Evolutionary conservation across 2,113 vertebrate genomes (phyloP).

Genomic region (Grus americana): DNA sequence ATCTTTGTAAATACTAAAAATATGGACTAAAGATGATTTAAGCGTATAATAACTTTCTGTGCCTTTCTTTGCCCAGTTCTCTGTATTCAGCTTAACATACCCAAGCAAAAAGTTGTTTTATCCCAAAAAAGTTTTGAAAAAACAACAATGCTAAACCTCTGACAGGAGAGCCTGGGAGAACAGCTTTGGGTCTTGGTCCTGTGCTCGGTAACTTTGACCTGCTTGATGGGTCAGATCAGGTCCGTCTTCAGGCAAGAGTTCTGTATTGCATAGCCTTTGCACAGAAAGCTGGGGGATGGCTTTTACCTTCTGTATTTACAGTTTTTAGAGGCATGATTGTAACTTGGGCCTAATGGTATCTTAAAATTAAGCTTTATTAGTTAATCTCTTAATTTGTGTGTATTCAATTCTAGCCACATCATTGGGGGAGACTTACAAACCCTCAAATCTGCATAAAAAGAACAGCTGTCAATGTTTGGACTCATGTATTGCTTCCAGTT

Average conservation of each 20-base stretch:
- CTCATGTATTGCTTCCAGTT: rapidly evolving
- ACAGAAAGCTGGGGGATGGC: not conserved
- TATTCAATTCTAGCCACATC: not conserved
- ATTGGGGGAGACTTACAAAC: not conserved
- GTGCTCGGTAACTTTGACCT: not conserved
- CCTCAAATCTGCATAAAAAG: rapidly evolving
- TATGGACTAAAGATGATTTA: not conserved
- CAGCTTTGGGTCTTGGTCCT: not conserved
- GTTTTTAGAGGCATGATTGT: rapidly evolving
- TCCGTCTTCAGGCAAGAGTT: not conserved
- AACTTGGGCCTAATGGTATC: not conserved
- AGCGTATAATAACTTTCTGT: not conserved
- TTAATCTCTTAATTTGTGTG: not conserved
- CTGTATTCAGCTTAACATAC: not conserved
- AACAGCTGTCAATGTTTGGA: not conserved
- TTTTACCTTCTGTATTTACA: not conserved
- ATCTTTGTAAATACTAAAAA: not conserved
- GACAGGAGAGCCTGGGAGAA: rapidly evolving
- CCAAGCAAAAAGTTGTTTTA: not conserved
- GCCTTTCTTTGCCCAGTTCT: not conserved
- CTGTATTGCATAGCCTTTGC: rapidly evolving
- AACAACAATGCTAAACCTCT: not conserved
- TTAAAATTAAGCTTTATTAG: not conserved
- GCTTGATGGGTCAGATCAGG: not conserved
- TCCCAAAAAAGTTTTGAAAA: not conserved